Percentiles rank a stretch among this genome's conserved stretches.
Evolutionary conservation across 2,797 vertebrate genomes (phyloP).

Genomic region (Coregonus sp.): DNA sequence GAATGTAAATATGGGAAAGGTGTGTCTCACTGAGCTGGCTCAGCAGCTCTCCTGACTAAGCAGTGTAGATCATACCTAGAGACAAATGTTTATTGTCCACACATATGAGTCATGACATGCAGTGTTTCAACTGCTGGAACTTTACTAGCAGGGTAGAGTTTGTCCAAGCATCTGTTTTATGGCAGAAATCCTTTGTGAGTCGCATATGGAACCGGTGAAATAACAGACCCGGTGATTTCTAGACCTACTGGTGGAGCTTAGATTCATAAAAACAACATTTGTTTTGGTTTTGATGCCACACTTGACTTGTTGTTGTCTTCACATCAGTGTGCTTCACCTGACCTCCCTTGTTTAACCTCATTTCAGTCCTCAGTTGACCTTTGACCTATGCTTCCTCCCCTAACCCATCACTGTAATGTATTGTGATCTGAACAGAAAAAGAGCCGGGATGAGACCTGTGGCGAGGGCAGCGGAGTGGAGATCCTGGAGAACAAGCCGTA

Average conservation of each 20-base stretch:
- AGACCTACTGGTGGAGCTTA: not conserved
- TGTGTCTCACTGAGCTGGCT: slow-evolving; percentile 43
- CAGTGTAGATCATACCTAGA: slow-evolving; percentile 22
- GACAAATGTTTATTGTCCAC: not conserved
- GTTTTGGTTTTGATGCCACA: too few species aligned
- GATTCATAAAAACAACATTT: not conserved
- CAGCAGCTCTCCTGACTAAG: slow-evolving; percentile 49
- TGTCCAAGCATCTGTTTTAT: not conserved
- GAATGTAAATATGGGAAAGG: slow-evolving; percentile 67
- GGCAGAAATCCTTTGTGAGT: not conserved
- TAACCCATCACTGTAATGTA: not conserved
- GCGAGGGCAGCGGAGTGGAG: slow-evolving; percentile 96
- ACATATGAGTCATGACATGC: too few species aligned
- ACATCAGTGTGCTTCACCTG: not conserved
- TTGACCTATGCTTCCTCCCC: not conserved
- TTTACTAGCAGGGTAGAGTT: not conserved
- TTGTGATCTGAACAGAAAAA: slow-evolving; percentile 84
- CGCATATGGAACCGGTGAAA: not conserved
- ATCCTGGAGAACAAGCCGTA: slow-evolving; percentile 87
- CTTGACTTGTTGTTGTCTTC: not conserved
- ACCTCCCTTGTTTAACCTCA: not conserved
- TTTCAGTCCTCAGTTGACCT: not conserved
- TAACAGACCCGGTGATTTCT: not conserved
- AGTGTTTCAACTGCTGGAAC: not conserved
- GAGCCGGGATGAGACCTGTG: slow-evolving; percentile 94